Percentiles rank a stretch among this genome's conserved stretches.
Evolutionary conservation across 2,113 vertebrate species (phyloP).

Genomic region (Platycercus adscitus): DNA sequence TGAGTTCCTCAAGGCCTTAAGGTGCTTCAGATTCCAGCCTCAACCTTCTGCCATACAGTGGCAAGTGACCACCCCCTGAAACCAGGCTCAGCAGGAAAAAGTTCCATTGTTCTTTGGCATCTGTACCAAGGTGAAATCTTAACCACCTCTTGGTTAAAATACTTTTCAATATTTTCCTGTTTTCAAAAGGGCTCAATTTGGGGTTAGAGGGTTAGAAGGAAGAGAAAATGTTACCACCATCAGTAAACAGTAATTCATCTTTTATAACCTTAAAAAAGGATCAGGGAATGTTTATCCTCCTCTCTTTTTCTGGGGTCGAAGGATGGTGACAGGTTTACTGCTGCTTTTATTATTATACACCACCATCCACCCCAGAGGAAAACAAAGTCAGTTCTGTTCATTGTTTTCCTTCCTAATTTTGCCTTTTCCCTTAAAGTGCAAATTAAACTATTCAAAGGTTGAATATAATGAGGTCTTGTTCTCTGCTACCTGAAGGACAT

Average conservation of each 20-base stretch:
- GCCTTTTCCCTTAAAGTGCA: neutral
- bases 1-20: neutral
- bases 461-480: neutral
- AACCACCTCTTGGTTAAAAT: neutral
- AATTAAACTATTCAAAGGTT: constrained; percentile 1
- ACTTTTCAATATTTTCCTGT: neutral
- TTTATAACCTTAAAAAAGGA: neutral
- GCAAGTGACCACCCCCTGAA: accelerated
- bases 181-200: neutral
- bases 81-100: neutral
- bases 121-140: neutral
- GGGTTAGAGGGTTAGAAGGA: neutral
- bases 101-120: neutral
- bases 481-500: constrained; percentile 5
- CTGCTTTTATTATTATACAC: neutral
- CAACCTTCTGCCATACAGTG: neutral
- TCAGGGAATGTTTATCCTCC: neutral
- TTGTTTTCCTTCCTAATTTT: neutral
- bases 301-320: neutral
- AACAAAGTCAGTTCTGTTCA: neutral
- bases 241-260: neutral
- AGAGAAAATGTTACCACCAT: neutral
- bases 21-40: neutral
- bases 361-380: neutral
- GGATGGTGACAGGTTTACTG: neutral